Conservation (phyloP, 2,113 vertebrate species). For the Gracilinanus agilis region DNA sequence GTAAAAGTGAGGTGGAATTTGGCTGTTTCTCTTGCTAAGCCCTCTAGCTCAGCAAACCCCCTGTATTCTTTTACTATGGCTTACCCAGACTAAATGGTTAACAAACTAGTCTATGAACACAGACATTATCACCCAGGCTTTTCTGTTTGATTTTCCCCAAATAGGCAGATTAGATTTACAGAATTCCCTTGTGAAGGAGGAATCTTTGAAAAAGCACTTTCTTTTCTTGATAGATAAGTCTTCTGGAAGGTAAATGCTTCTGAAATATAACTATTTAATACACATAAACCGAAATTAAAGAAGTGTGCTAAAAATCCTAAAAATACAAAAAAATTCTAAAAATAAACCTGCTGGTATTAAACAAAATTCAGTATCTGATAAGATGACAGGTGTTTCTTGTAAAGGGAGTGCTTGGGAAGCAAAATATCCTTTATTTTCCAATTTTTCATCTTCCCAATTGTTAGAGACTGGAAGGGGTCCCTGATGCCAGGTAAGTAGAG, state of each 20-base stretch:
- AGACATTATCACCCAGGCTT: too few relatives aligned
- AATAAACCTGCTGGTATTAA: background rate
- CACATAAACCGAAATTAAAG: slow-evolving; percentile 22
- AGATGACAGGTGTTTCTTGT: background rate
- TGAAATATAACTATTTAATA: background rate
- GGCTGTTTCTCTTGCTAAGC: background rate
- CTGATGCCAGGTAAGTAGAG: background rate
- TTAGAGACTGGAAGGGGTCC: background rate
- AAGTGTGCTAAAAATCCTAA: too few relatives aligned
- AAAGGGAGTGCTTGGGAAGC: background rate
- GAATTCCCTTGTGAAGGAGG: background rate
- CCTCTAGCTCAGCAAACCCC: background rate
- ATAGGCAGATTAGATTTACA: background rate
- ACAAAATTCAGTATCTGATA: background rate
- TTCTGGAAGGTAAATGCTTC: background rate
- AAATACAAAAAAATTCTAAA: too few relatives aligned
- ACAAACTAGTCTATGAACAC: background rate
- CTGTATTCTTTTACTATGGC: background rate
- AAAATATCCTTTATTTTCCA: background rate
- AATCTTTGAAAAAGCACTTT: background rate
- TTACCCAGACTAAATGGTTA: background rate
- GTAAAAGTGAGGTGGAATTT: background rate
- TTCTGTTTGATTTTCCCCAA: background rate
- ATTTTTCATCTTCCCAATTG: background rate
- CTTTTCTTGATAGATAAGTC: background rate